A percentile compares a stretch with the other conserved stretches of the same genome.
Conservation (phyloP, 1,140 invertebrate species). For the Danaus plexippus region DNA sequence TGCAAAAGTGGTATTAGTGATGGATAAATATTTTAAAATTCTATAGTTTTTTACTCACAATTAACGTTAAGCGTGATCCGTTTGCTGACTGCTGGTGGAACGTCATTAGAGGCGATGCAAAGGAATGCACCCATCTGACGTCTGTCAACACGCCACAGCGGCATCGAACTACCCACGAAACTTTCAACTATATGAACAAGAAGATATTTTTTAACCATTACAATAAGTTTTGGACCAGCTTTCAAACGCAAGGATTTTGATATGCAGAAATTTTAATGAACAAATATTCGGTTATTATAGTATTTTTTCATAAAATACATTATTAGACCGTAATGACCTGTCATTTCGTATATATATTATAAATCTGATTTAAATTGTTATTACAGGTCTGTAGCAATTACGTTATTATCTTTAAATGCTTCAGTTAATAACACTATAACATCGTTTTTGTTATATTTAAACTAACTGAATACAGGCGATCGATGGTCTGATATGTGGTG, state of each 20-base stretch:
- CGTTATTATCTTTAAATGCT: no score
- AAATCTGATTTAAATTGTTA: no score
- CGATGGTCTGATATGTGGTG: no score
- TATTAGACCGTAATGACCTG: no score
- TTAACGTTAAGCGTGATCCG: constrained; percentile 88
- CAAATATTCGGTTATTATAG: not conserved
- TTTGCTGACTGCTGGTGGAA: constrained; percentile 90
- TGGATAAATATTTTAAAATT: no score
- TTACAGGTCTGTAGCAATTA: no score
- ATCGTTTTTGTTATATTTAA: no score
- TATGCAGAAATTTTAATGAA: not conserved
- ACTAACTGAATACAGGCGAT: no score
- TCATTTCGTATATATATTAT: no score
- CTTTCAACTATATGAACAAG: constrained; percentile 76
- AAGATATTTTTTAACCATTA: not conserved
- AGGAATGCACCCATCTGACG: constrained; percentile 90
- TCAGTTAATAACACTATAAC: no score
- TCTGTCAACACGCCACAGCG: constrained; percentile 82
- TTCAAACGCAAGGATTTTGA: not conserved
- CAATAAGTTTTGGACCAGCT: not conserved
- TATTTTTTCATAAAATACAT: no score
- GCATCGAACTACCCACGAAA: constrained; percentile 81
- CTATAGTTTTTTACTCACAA: constrained; percentile 78
- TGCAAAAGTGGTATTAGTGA: no score
- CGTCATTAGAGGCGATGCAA: constrained; percentile 91